Evolutionary conservation across 2,797 vertebrate species (phyloP).

Genomic region (Dendrocincla tyrannina): DNA sequence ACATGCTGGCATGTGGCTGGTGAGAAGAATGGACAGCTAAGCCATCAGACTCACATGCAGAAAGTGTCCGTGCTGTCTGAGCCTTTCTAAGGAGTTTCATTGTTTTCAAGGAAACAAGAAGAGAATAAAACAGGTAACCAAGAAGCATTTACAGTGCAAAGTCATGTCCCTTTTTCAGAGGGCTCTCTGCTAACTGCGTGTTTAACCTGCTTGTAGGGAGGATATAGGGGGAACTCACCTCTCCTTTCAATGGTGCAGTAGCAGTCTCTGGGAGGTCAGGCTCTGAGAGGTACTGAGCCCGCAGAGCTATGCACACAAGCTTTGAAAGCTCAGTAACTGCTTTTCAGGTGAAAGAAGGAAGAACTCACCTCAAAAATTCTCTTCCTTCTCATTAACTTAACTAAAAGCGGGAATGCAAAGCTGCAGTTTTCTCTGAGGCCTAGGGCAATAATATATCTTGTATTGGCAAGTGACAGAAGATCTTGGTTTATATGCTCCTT

Average conservation of each 20-base stretch:
- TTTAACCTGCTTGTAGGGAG: not conserved
- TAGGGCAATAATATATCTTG: not conserved
- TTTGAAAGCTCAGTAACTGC: not conserved
- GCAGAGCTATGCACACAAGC: not conserved
- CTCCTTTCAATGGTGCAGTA: not conserved
- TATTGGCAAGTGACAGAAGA: not conserved
- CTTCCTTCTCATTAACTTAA: constrained; percentile 35
- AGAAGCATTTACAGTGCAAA: not conserved
- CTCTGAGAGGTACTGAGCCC: not conserved
- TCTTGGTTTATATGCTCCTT: not conserved
- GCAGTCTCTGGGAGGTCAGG: not conserved
- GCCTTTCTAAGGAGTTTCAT: not conserved
- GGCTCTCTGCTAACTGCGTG: not conserved
- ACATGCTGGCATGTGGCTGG: not conserved
- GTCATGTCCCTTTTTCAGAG: not conserved
- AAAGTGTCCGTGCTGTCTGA: not conserved
- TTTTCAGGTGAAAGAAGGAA: constrained; percentile 18
- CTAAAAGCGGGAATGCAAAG: not conserved
- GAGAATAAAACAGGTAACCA: not conserved
- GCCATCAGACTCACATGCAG: not conserved
- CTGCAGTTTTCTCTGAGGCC: not conserved
- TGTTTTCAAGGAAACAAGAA: not conserved
- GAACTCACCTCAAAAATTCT: constrained; percentile 22
- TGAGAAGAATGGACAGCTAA: not conserved
- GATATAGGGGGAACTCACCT: not conserved